Conservation (phyloP, 2,113 vertebrate species). For the Seriola aureovittata region DNA sequence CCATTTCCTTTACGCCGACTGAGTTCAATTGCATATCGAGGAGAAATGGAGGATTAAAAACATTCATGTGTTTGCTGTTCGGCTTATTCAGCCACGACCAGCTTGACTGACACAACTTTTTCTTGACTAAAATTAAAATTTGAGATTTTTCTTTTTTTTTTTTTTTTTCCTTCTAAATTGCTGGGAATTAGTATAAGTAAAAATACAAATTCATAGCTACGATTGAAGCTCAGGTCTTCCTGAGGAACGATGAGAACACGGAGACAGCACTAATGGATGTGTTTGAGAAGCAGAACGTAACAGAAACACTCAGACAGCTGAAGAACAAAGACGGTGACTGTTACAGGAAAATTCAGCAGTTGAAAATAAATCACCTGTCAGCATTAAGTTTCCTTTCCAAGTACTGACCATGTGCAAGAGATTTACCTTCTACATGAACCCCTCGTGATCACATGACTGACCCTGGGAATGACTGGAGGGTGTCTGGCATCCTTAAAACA, state of each 20-base stretch:
- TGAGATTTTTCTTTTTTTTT: background rate
- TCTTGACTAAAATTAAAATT: background rate
- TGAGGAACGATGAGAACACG: background rate
- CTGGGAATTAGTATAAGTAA: slow-evolving; percentile 23
- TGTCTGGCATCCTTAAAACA: slow-evolving; percentile 44
- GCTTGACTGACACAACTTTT: slow-evolving; percentile 3
- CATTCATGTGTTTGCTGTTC: background rate
- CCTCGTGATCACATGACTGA: background rate
- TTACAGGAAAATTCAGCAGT: background rate
- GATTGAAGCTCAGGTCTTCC: slow-evolving; percentile 8
- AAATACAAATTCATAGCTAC: slow-evolving; percentile 22
- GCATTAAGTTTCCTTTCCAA: background rate
- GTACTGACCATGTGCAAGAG: background rate
- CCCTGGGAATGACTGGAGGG: slow-evolving; percentile 25
- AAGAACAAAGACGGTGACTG: background rate
- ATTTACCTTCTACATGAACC: background rate
- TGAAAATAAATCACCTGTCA: slow-evolving; percentile 6
- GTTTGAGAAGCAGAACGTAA: background rate
- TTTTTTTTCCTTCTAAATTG: background rate
- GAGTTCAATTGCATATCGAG: slow-evolving; percentile 54
- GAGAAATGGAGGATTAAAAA: slow-evolving; percentile 39
- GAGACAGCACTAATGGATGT: background rate
- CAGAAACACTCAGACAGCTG: background rate
- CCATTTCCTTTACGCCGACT: background rate
- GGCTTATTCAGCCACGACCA: slow-evolving; percentile 23